These are phyloP conservation scores for Sarcophaga subvicina DNA, from an alignment of 2,888 invertebrate species.

Conservation along the genomic window DNA sequence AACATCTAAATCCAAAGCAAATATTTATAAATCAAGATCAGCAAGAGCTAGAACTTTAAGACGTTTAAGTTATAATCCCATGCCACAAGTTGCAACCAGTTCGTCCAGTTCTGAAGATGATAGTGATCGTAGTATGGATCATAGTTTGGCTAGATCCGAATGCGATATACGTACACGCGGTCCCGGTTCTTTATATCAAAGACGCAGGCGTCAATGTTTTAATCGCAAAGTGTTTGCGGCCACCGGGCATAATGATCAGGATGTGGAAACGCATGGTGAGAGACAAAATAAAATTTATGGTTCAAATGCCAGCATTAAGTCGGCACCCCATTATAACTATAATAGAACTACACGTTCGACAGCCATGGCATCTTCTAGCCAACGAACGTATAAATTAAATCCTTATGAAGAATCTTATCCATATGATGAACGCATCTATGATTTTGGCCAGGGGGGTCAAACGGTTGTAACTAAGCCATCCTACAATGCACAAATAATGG, in stretches of 20 bases:
- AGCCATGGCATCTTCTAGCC: constrained; percentile 32
- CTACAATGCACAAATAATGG: constrained; percentile 70
- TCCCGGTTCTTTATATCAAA: constrained; percentile 70
- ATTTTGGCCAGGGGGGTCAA: constrained; percentile 77
- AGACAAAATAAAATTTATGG: constrained; percentile 80
- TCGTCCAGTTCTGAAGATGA: constrained; percentile 83
- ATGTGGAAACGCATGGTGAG: constrained; percentile 70
- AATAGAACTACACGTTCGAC: constrained; percentile 70
- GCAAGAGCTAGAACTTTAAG: constrained; percentile 83
- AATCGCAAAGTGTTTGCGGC: constrained; percentile 78
- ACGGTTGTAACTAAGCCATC: constrained; percentile 77
- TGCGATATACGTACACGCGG: constrained; percentile 83
- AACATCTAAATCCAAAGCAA: constrained; percentile 57
- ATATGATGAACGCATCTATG: constrained; percentile 80
- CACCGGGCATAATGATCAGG: constrained; percentile 76
- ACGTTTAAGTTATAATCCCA: constrained; percentile 84
- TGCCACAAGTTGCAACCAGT: constrained; percentile 83
- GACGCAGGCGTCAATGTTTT: constrained; percentile 78
- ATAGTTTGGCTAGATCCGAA: constrained; percentile 83
- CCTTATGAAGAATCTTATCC: constrained; percentile 73
- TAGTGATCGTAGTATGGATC: constrained; percentile 76
- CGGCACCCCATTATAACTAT: constrained; percentile 82
- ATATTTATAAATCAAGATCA: constrained; percentile 82
- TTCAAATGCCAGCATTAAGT: constrained; percentile 82
- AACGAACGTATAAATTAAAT: constrained; percentile 71